Conservation (phyloP, 92 coral and sea anemone genomes). For the Phymanthus crucifer region DNA sequence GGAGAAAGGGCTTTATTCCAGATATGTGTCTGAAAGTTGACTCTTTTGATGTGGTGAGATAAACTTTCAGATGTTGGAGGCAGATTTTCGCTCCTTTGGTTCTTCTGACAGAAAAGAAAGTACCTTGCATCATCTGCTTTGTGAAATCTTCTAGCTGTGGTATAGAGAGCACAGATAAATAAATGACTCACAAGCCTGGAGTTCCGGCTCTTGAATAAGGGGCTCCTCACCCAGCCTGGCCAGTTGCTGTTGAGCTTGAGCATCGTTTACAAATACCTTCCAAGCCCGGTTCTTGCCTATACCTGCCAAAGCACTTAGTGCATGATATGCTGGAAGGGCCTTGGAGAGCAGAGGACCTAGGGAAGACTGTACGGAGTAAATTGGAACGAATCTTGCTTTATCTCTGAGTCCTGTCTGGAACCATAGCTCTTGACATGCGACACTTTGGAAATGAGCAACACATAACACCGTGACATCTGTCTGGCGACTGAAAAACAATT, state of each 20-base stretch:
- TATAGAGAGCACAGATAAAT: constrained; percentile 37
- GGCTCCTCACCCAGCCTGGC: constrained; percentile 38
- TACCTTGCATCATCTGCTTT: constrained; percentile 48
- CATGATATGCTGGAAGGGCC: constrained; percentile 58
- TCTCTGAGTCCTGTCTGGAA: constrained; percentile 55
- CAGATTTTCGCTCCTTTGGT: constrained; percentile 47
- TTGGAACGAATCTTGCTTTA: constrained; percentile 49
- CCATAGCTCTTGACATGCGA: constrained; percentile 44
- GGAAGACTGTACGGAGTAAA: constrained; percentile 40
- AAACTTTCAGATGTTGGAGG: constrained; percentile 64
- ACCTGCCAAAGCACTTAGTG: constrained; percentile 50
- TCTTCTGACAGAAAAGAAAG: constrained; percentile 54
- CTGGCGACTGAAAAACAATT: constrained; percentile 41
- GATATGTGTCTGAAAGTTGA: constrained; percentile 52
- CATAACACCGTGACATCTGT: constrained; percentile 48
- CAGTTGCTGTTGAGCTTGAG: constrained; percentile 44
- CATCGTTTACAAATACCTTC: constrained; percentile 47
- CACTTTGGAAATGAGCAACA: constrained; percentile 31
- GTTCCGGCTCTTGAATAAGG: constrained; percentile 12
- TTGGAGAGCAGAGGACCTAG: constrained; percentile 54
- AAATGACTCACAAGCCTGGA: constrained; percentile 34
- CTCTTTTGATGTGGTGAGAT: constrained; percentile 44
- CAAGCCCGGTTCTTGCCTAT: constrained; percentile 53
- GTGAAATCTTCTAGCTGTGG: constrained; percentile 36
- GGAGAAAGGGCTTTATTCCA: constrained; percentile 49